These are phyloP conservation scores for Cairina moschata DNA, from an alignment of 2,113 vertebrate genomes.

Conservation along the genomic window DNA sequence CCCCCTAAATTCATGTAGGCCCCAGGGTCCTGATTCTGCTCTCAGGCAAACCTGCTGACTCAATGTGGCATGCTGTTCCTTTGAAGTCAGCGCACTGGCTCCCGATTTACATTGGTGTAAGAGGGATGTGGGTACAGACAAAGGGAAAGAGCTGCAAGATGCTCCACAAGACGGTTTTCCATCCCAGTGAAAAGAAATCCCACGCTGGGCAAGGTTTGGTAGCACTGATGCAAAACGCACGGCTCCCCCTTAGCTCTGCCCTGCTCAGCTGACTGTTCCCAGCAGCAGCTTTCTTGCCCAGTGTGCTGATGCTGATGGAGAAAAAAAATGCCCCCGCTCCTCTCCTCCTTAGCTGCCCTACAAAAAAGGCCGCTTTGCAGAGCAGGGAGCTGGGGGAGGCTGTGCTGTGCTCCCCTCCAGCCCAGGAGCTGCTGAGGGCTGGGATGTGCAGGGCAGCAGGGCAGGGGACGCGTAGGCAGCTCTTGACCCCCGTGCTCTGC, in stretches of 20 bases:
- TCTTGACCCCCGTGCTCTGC: neutral
- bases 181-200: neutral
- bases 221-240: neutral
- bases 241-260: neutral
- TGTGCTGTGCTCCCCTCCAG: neutral
- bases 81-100: neutral
- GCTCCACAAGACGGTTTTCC: neutral
- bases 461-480: neutral
- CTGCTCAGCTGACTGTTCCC: neutral
- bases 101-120: neutral
- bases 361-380: neutral
- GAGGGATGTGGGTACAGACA: neutral
- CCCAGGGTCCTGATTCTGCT: neutral
- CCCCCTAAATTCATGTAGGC: fast-evolving
- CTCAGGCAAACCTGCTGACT: neutral
- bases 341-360: neutral
- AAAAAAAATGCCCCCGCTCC: neutral
- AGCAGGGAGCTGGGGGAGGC: neutral
- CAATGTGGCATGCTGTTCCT: neutral
- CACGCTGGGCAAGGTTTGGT: neutral
- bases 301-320: fast-evolving
- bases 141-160: neutral
- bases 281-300: neutral
- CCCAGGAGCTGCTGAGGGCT: neutral
- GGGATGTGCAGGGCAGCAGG: neutral